phyloP scores from a whole-genome alignment of 2,797 vertebrate genomes.

The Macrochelys suwanniensis region DNA sequence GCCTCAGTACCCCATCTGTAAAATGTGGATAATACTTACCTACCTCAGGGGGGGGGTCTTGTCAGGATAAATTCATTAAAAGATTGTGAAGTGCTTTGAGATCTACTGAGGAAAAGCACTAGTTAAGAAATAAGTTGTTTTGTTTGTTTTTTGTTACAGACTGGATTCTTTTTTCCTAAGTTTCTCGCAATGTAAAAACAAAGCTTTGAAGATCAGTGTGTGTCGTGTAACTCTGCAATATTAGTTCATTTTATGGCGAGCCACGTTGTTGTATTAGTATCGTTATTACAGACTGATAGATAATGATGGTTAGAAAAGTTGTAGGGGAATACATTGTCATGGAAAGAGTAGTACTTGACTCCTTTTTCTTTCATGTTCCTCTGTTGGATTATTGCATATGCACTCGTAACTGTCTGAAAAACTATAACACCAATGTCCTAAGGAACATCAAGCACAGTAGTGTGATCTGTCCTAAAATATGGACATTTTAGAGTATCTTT shows the following conservation, averaged over 20 bases:
- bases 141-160: background rate
- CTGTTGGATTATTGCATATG: background rate
- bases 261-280: background rate
- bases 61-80: background rate
- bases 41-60: no score
- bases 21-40: background rate
- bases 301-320: background rate
- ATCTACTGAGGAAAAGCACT: background rate
- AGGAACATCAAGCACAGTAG: background rate
- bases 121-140: background rate
- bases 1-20: background rate
- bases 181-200: background rate
- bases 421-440: background rate
- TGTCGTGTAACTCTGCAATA: background rate
- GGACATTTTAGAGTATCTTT: background rate
- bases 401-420: background rate
- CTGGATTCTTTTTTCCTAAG: background rate
- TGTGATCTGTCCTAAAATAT: background rate
- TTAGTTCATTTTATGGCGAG: background rate
- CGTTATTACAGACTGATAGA: rapidly evolving
- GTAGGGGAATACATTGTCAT: background rate
- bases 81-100: background rate
- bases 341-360: background rate
- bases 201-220: background rate
- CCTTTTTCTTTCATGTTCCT: background rate